phyloP scores from a whole-genome alignment of 2,113 vertebrate genomes.

The Stigmatopora nigra region DNA sequence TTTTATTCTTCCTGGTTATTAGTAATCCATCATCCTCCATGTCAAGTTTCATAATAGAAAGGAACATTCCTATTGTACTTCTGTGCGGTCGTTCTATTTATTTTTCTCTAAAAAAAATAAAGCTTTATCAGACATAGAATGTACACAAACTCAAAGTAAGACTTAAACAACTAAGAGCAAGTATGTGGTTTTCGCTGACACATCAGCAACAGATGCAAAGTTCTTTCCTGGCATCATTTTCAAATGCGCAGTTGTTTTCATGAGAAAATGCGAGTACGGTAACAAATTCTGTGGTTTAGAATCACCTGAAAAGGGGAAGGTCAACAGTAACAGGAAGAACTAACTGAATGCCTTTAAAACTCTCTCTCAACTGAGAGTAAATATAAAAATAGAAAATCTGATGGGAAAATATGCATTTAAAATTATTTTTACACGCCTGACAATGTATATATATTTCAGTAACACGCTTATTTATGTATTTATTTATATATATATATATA shows the following conservation, averaged over 20 bases:
- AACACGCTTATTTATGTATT: too few species aligned
- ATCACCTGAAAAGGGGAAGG: too few species aligned
- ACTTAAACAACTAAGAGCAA: background rate
- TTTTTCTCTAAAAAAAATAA: background rate
- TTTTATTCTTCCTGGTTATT: constrained; percentile 27
- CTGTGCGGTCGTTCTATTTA: background rate
- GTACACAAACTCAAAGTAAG: background rate
- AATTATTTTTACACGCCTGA: too few species aligned
- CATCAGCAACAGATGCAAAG: background rate
- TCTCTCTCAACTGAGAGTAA: too few species aligned
- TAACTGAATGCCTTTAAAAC: too few species aligned
- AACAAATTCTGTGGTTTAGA: too few species aligned
- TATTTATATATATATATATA: too few species aligned
- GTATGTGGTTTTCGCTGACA: background rate
- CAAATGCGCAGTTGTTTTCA: background rate
- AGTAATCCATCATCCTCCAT: constrained; percentile 20
- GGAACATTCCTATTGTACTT: background rate
- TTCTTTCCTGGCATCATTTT: background rate
- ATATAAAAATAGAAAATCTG: too few species aligned
- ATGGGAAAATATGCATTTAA: too few species aligned
- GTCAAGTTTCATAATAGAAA: constrained; percentile 5
- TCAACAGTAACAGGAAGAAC: too few species aligned
- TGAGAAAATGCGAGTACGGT: background rate
- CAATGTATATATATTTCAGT: too few species aligned
- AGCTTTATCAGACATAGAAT: background rate